These are phyloP conservation scores for Sparidentex hasta DNA, from an alignment of 2,797 vertebrate genomes.

Conservation along the genomic window DNA sequence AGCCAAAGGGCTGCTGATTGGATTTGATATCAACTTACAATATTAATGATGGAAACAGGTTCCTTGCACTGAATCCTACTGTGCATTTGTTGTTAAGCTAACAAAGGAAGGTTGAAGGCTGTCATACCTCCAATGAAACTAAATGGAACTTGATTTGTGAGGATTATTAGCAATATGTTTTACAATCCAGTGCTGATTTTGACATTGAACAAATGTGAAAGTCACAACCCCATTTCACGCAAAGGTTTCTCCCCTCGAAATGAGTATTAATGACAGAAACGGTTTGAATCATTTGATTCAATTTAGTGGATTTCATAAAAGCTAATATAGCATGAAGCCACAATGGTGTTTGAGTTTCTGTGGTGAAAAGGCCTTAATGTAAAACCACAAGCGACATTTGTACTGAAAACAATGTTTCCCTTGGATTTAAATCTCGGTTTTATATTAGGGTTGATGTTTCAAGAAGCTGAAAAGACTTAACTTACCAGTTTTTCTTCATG, in stretches of 20 bases:
- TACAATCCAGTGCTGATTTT: slow-evolving; percentile 47
- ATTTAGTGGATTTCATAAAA: slow-evolving; percentile 65
- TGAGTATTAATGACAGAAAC: slow-evolving; percentile 69
- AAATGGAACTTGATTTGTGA: slow-evolving; percentile 28
- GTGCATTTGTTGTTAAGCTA: slow-evolving; percentile 8
- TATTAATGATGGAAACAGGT: slow-evolving; percentile 32
- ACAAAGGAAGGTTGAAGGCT: slow-evolving; percentile 5
- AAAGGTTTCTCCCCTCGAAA: slow-evolving; percentile 45
- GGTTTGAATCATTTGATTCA: slow-evolving; percentile 61
- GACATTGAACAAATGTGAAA: slow-evolving; percentile 73
- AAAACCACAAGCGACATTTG: slow-evolving; percentile 7
- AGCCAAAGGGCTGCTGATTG: slow-evolving; percentile 40
- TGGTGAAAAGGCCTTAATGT: slow-evolving; percentile 20
- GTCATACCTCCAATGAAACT: slow-evolving; percentile 8
- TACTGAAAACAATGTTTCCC: slow-evolving; percentile 23
- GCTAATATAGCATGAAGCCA: slow-evolving; percentile 58
- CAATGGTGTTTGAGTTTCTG: slow-evolving; percentile 21
- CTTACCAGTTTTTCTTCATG: background rate
- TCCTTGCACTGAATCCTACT: slow-evolving; percentile 22
- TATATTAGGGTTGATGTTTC: background rate
- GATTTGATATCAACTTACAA: slow-evolving; percentile 36
- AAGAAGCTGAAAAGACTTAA: background rate
- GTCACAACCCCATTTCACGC: slow-evolving; percentile 63
- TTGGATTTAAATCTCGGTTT: slow-evolving; percentile 18
- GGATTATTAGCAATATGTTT: slow-evolving; percentile 19